Conservation (phyloP, 2,797 vertebrate genomes). For the Hypotaenidia okinawae region DNA sequence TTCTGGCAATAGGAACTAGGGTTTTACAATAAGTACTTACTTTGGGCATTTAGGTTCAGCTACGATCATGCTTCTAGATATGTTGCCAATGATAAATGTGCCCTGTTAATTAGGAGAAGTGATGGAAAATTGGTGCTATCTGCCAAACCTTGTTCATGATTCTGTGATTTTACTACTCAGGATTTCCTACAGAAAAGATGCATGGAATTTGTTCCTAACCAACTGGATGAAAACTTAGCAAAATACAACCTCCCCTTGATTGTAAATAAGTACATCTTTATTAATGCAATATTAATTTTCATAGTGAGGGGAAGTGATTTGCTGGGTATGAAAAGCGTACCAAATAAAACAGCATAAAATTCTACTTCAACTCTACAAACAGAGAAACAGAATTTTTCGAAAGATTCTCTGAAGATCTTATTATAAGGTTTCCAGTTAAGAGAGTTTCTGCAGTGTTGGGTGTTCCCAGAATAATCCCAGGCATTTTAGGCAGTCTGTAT, state of each 20-base stretch:
- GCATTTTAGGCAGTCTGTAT: neutral
- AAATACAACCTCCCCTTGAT: neutral
- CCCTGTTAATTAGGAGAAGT: neutral
- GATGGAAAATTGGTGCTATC: slow-evolving; percentile 43
- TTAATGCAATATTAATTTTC: neutral
- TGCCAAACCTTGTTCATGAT: neutral
- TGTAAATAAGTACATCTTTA: neutral
- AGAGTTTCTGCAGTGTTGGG: neutral
- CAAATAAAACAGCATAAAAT: neutral
- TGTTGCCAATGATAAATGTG: neutral
- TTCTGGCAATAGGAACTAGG: neutral
- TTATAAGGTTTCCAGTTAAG: neutral
- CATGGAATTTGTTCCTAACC: neutral
- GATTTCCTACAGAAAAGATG: neutral
- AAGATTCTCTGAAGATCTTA: neutral
- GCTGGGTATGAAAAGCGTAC: neutral
- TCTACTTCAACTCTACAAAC: neutral
- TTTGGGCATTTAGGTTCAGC: neutral
- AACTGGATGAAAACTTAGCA: slow-evolving; percentile 1
- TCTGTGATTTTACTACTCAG: slow-evolving; percentile 21
- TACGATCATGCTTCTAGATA: neutral
- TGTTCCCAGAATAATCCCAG: neutral
- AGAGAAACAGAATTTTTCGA: neutral
- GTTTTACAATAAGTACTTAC: neutral
- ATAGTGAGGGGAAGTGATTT: neutral